Base-by-base conservation (phyloP, 2,797 vertebrate species). In the Bovichtus diacanthus region DNA sequence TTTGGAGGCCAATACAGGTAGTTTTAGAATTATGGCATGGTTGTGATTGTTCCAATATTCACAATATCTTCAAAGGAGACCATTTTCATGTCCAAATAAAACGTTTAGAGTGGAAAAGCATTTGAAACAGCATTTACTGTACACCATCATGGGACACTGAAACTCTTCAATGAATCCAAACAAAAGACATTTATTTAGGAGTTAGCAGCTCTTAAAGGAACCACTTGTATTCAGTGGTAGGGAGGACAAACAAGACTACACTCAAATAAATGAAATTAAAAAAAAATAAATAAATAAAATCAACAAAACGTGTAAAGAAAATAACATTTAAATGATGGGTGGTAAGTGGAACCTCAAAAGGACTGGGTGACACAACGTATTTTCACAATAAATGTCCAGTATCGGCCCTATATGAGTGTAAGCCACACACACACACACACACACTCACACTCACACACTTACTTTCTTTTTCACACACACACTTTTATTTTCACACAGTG, bases 331-430 rank as follows among this genome's bases (percentile, higher is more conserved):
- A 61, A 36, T 10, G 23, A 50, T 36, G 53, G 12, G 16, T 56
- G 5, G 56, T 4, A 44, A 38, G 18, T 41, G 9, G 3, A 39
- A 51, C 36, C 16, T 49, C 11, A 39, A 31, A 29, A 16, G 47
- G n/a, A 47, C 29, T 21, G 16, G n/a, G 9, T 51, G 50, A 74
- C 29, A 12, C 3, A n/a, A 18, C 2, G 16, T 58, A 43, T 61
- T 72, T 81, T 77, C 58, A 86, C 47, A 78, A 44, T 83, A 43
- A 78, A 74, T 79, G 59, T 60, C 60, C 50, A 73, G 23, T 5
- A 10, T 4, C 29, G 23, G 15, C 23, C 18, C 31, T 21, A 25
- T 53, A 0, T 29, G 25, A 31, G 38, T 39, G 41, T 56, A 59
- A 77, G 62, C 46, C 31, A 76, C 65, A 55, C 74, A 44, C 38